Base-by-base conservation (phyloP, 2,113 vertebrate species). In the Dinomys branickii region DNA sequence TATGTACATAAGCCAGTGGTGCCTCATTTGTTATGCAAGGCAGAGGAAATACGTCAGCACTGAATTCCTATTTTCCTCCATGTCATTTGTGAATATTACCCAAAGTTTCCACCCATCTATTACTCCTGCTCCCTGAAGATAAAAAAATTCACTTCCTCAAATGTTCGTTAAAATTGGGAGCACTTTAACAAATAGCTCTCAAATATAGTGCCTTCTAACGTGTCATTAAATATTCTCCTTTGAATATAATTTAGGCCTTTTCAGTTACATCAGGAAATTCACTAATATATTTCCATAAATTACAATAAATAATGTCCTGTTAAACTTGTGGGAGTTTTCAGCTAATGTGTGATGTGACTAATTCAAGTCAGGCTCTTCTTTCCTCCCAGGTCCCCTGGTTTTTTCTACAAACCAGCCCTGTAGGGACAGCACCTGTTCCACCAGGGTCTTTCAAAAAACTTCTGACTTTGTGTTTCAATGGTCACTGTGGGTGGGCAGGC, bases 281-380 rank as follows among this genome's bases (percentile, higher is more conserved):
- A 97, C 93, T 92, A 96, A 93, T 94, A 96, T 83, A 98, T 98
- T 98, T 98, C 97, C 97, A 98, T 98, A 97, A 98, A 98, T 98
- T 98, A 98, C 92, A 97, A 98, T 98, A 97, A 97, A 94, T 98
- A 97, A 97, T 96, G 85, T 95, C 93, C 96, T 94, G 88, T 97
- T 96, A 90, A 97, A 93, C 85, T 95, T 89, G 85, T 38, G 84
- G 94, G 91, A 81, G 58, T 54, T 81, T 93, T 83, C 88, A 35
- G 71, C 90, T 77, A 88, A 82, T 81, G 75, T 93, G 73, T 65
- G 94, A 94, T 81, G 84, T 54, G 91, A 67, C 75, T 38, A 12
- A 96, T 95, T 96, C 82, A 38, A 67, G 67, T 30, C 22, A 19
- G 4, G 89, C 67, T 84, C 80, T 91, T 71, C 71, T 1, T 63